Percentiles rank a stretch among this genome's conserved stretches.
These are phyloP conservation scores for Berghia stephanieae DNA, from an alignment of 1,140 invertebrate species.

Conservation along the genomic window DNA sequence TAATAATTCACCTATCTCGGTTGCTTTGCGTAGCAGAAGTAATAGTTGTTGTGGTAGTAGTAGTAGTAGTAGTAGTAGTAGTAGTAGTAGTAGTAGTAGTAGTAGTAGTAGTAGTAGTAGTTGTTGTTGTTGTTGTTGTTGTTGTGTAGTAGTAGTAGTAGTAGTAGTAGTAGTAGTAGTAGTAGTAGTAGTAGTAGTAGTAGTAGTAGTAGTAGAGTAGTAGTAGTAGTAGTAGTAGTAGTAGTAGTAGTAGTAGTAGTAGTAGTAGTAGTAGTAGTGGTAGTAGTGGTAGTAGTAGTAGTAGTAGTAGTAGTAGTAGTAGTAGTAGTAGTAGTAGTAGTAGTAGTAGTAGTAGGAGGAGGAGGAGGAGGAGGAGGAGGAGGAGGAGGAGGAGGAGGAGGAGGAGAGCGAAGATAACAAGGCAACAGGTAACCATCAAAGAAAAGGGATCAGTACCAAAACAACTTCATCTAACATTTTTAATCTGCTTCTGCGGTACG, in stretches of 20 bases:
- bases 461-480: too few species aligned
- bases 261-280: slow-evolving; percentile 20
- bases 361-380: too few species aligned
- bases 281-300: slow-evolving; percentile 16
- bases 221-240: slow-evolving; percentile 11
- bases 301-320: slow-evolving; percentile 11
- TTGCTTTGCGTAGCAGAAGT: background rate
- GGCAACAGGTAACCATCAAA: too few species aligned
- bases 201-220: slow-evolving; percentile 8
- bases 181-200: background rate
- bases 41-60: background rate
- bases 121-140: background rate
- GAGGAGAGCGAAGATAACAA: too few species aligned
- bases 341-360: too few species aligned
- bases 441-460: too few species aligned
- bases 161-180: background rate
- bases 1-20: too few species aligned
- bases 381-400: too few species aligned
- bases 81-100: background rate
- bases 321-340: too few species aligned
- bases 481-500: too few species aligned
- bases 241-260: slow-evolving; percentile 16
- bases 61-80: background rate
- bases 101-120: background rate
- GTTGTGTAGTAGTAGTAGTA: background rate